Conservation (phyloP, 2,888 invertebrate genomes). For the Drosophila setosimentum region DNA sequence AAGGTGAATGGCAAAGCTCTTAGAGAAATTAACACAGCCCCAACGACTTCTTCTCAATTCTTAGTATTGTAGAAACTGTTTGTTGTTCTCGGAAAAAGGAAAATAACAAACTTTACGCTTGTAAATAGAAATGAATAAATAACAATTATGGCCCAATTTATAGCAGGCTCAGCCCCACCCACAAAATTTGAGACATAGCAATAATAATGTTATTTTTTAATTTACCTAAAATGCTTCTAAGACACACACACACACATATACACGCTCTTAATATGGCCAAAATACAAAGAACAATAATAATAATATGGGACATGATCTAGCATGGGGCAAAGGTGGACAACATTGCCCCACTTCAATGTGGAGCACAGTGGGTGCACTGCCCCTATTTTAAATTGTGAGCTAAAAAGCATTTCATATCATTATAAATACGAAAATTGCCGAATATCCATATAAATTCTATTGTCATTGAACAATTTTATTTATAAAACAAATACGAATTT, state of each 20-base stretch:
- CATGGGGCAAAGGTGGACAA: constrained; percentile 4
- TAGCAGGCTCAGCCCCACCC: neutral
- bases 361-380: constrained; percentile 30
- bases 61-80: constrained; percentile 4
- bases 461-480: neutral
- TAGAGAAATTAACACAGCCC: constrained; percentile 48
- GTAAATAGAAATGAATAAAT: constrained; percentile 32
- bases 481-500: neutral
- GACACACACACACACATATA: constrained; percentile 15
- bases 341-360: constrained; percentile 1
- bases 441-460: neutral
- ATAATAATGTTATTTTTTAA: constrained; percentile 75
- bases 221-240: constrained; percentile 70
- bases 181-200: constrained; percentile 14
- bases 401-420: neutral
- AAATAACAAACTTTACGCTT: constrained; percentile 18
- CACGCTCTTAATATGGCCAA: constrained; percentile 33
- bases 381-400: neutral
- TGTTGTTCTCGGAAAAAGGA: constrained; percentile 11
- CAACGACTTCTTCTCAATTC: constrained; percentile 9
- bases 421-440: neutral
- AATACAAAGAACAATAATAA: constrained; percentile 49
- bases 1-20: constrained; percentile 41
- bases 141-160: constrained; percentile 4
- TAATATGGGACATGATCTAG: constrained; percentile 20